phyloP scores from a whole-genome alignment of 1,140 invertebrate genomes.

The Drosophila nigromelanica region DNA sequence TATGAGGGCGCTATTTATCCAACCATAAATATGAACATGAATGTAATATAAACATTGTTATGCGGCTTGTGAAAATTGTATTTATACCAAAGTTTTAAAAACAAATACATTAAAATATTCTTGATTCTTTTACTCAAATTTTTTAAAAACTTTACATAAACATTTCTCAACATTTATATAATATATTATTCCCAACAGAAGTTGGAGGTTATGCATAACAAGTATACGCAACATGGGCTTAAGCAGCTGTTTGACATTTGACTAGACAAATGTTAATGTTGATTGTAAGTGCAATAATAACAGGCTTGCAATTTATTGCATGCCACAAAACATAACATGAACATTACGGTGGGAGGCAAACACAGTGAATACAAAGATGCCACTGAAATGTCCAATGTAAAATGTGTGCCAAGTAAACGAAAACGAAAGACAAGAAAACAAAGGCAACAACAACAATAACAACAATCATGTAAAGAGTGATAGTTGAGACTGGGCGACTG shows the following conservation, averaged over 20 bases:
- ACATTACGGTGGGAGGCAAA: conserved; percentile 4
- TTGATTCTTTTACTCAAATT: too few relatives aligned
- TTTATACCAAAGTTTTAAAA: too few relatives aligned
- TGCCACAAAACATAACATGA: conserved; percentile 16
- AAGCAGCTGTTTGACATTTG: conserved; percentile 30
- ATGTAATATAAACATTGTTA: too few relatives aligned
- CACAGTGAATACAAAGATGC: conserved; percentile 17
- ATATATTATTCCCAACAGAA: neutral
- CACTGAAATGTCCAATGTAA: conserved; percentile 60
- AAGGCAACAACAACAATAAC: neutral
- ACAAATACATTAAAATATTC: too few relatives aligned
- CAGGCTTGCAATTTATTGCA: conserved; percentile 29
- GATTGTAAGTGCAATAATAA: conserved; percentile 41
- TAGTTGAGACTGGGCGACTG: neutral
- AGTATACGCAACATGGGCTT: conserved; percentile 45
- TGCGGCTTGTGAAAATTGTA: too few relatives aligned
- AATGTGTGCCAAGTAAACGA: conserved; percentile 70
- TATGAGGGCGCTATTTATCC: too few relatives aligned
- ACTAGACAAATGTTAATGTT: conserved; percentile 56
- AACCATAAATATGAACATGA: too few relatives aligned
- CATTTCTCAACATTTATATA: too few relatives aligned
- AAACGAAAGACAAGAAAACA: conserved; percentile 26
- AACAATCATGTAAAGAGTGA: neutral
- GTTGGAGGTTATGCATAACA: conserved; percentile 11
- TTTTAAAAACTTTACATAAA: too few relatives aligned